Percentiles rank a stretch among this genome's conserved stretches.
These are phyloP conservation scores for Meloidogyne floridensis DNA, from an alignment of 1,140 invertebrate genomes.

Conservation along the genomic window DNA sequence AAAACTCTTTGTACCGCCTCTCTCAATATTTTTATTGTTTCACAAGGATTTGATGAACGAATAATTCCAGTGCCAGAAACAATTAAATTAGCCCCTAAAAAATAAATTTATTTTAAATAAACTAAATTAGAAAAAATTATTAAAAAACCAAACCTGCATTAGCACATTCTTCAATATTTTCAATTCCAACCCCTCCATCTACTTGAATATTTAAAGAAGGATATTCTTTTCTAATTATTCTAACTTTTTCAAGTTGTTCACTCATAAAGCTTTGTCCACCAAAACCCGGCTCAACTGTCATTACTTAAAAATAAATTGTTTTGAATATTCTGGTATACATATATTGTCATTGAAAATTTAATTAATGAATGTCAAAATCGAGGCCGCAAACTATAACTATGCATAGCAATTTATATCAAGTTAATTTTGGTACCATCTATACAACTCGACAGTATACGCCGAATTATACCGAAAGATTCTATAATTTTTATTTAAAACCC, in stretches of 20 bases:
- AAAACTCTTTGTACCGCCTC: constrained; percentile 45
- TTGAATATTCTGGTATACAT: too few species aligned
- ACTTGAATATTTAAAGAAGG: constrained; percentile 93
- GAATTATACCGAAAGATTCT: too few species aligned
- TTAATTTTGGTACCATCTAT: too few species aligned
- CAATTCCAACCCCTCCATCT: constrained; percentile 89
- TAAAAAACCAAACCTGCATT: constrained; percentile 30
- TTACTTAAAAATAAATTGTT: constrained; percentile 73
- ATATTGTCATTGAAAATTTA: too few species aligned
- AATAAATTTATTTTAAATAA: constrained; percentile 73
- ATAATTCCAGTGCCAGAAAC: constrained; percentile 94
- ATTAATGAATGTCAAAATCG: too few species aligned
- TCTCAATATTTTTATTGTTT: constrained; percentile 77
- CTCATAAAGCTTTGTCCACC: constrained; percentile 95
- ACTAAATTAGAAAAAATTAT: constrained; percentile 33
- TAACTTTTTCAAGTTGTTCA: constrained; percentile 91
- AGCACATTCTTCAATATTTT: constrained; percentile 78
- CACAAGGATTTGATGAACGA: constrained; percentile 76
- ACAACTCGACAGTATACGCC: too few species aligned
- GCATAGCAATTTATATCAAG: too few species aligned
- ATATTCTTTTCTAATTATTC: constrained; percentile 80
- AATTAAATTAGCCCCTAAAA: constrained; percentile 88
- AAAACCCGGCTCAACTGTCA: constrained; percentile 99
- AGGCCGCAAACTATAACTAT: too few species aligned
- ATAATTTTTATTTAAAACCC: too few species aligned